Percentiles rank a stretch among this genome's conserved stretches.
phyloP scores from a whole-genome alignment of 2,888 invertebrate species.

The Habroteleia sp. region DNA sequence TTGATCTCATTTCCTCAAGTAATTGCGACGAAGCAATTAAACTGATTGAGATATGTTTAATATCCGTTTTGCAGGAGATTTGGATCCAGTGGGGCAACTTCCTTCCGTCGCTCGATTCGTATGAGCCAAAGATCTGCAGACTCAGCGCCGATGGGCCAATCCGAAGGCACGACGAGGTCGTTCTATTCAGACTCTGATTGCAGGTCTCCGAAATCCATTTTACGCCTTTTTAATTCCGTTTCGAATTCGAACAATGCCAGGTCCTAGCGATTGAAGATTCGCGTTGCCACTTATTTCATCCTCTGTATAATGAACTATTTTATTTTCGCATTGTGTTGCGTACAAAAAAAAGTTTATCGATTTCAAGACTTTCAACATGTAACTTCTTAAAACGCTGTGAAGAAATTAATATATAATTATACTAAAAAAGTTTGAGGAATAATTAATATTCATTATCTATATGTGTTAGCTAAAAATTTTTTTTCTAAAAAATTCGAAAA shows the following conservation, averaged over 20 bases:
- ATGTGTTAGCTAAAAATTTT: too few relatives aligned
- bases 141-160: conserved; percentile 56
- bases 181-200: conserved; percentile 62
- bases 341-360: too few relatives aligned
- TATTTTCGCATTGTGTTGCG: too few relatives aligned
- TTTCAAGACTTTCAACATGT: too few relatives aligned
- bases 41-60: conserved; percentile 62
- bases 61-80: conserved; percentile 62
- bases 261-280: neutral
- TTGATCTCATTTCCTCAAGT: conserved; percentile 52
- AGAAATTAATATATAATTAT: too few relatives aligned
- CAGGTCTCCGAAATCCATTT: conserved; percentile 51
- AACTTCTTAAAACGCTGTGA: too few relatives aligned
- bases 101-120: conserved; percentile 60
- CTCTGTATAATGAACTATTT: neutral
- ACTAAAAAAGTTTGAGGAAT: too few relatives aligned
- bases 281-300: conserved; percentile 5
- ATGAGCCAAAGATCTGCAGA: conserved; percentile 61
- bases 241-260: conserved; percentile 20
- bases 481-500: too few relatives aligned
- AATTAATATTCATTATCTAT: too few relatives aligned
- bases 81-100: conserved; percentile 58
- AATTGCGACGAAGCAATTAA: conserved; percentile 58
- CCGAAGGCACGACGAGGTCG: conserved; percentile 45
- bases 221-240: conserved; percentile 38